Evolutionary conservation across 2,797 vertebrate species (phyloP).

Genomic region (Odontamblyopus lacepedii): DNA sequence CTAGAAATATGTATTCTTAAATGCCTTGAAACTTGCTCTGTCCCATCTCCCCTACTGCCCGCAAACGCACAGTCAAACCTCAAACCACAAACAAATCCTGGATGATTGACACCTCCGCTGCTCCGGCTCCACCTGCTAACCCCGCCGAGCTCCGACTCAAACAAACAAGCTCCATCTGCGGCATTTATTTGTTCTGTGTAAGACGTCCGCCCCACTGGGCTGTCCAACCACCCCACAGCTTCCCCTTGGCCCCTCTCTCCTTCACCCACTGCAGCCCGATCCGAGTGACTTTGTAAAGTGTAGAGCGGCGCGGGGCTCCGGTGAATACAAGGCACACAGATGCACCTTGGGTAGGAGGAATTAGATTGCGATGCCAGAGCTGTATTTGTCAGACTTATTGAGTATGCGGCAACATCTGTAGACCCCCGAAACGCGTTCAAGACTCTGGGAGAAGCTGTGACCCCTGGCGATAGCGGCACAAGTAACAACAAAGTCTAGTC

Average conservation of each 20-base stretch:
- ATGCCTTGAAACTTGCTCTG: slow-evolving; percentile 13
- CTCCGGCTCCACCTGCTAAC: slow-evolving; percentile 6
- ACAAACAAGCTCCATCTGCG: slow-evolving; percentile 30
- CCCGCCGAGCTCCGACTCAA: slow-evolving; percentile 2
- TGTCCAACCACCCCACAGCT: slow-evolving; percentile 22
- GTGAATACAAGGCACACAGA: slow-evolving; percentile 63
- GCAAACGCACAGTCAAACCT: not conserved
- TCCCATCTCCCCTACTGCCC: not conserved
- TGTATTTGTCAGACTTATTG: slow-evolving; percentile 64
- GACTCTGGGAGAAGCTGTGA: slow-evolving; percentile 9
- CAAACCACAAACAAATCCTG: slow-evolving; percentile 3
- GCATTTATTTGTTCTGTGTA: slow-evolving; percentile 33
- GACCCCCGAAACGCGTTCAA: slow-evolving; percentile 28
- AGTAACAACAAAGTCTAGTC: slow-evolving; percentile 21
- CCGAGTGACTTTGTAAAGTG: slow-evolving; percentile 69
- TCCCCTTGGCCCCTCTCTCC: slow-evolving; percentile 32
- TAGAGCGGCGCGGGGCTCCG: slow-evolving; percentile 55
- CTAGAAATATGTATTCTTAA: not conserved
- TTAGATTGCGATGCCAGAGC: slow-evolving; percentile 58
- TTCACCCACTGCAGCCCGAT: slow-evolving; percentile 35
- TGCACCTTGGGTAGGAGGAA: slow-evolving; percentile 61
- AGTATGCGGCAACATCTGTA: slow-evolving; percentile 66
- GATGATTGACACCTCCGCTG: slow-evolving; percentile 10
- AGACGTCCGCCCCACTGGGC: slow-evolving; percentile 13
- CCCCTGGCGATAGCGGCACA: slow-evolving; percentile 18